Base-by-base conservation (phyloP, 37 sponge, comb jelly and placozoan genomes). In the Oscarella lobularis region DNA sequence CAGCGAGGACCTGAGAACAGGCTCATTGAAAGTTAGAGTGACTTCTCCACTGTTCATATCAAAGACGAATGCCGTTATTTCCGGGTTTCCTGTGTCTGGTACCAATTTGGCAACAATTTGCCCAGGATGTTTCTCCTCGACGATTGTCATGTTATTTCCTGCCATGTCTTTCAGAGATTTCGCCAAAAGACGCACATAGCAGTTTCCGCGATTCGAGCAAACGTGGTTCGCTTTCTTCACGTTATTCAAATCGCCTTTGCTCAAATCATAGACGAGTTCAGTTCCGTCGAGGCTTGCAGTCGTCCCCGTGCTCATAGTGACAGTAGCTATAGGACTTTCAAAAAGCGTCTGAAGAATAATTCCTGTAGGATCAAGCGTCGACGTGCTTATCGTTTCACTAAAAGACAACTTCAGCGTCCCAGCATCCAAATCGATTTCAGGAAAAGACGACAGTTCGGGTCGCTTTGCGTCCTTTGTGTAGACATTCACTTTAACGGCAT, bases 121-220 rank as follows among this genome's bases (percentile, higher is more conserved):
- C 33, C 77, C 83, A 38, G 86, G 69, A 41, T 34, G 55, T 2
- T 41, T 36, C 2, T 72, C 72, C 3, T 14, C 39, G 55, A 40
- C 67, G 0, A 35, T 75, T 38, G 32, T 31, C 65, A 74, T 85
- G 0, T 75, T 20, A 66, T 78, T 81, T 1, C 83, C 83, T 38
- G 68, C 67, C 69, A 91, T 40, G 80, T 94, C 95, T 0, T 36
- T 4, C n/a, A 89, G 73, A 38, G 87, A 84, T 38, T 74, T 73
- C 6, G 75, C 20, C 20, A 68, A 75, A 29, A 89, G 74, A 3
- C 81, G 66, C 1, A 86, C 72, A 71, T 87, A 89, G 72, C 95
- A 94, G 40, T 67, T 94, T 33, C 86, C 83, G 39, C 87, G 71
- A 39, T 73, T 60, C 20, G 76, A 80, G 40, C 95, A 94, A 6